Percentiles rank a stretch among this genome's conserved stretches.
Evolutionary conservation across 2,797 vertebrate genomes (phyloP).

Genomic region (Oryzias sinensis): DNA sequence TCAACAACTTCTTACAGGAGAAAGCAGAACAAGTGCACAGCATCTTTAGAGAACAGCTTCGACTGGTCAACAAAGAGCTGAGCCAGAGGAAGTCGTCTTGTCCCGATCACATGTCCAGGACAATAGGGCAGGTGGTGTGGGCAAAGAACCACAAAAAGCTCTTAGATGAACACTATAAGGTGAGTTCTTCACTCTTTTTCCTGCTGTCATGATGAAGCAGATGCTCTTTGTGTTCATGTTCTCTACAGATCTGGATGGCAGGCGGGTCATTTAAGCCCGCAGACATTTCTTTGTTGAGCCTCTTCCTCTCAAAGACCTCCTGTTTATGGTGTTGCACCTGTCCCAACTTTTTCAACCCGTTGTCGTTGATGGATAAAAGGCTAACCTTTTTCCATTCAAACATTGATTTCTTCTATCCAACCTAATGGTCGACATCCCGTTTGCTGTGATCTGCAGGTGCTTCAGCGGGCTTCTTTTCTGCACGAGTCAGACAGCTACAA

Average conservation of each 20-base stretch:
- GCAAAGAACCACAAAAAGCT: slow-evolving; percentile 65
- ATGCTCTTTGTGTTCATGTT: too few relatives aligned
- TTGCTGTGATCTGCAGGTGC: slow-evolving; percentile 59
- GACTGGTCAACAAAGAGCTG: slow-evolving; percentile 69
- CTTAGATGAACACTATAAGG: slow-evolving; percentile 78
- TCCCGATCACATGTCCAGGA: slow-evolving; percentile 67
- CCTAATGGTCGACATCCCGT: too few relatives aligned
- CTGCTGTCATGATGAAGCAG: not conserved
- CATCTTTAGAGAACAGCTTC: slow-evolving; percentile 60
- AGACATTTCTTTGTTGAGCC: too few relatives aligned
- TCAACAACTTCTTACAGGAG: slow-evolving; percentile 37
- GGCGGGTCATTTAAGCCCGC: too few relatives aligned
- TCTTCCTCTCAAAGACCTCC: too few relatives aligned
- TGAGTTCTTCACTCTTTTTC: slow-evolving; percentile 40
- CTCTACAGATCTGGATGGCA: too few relatives aligned
- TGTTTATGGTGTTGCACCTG: too few relatives aligned
- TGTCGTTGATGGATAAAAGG: too few relatives aligned
- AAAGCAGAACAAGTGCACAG: slow-evolving; percentile 46
- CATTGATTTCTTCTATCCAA: too few relatives aligned
- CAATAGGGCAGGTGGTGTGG: slow-evolving; percentile 76
- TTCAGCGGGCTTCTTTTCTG: slow-evolving; percentile 66
- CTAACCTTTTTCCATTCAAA: too few relatives aligned
- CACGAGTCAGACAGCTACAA: slow-evolving; percentile 66
- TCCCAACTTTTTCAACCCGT: too few relatives aligned
- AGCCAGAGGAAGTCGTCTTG: slow-evolving; percentile 9